Evolutionary conservation across 2,888 invertebrate species (phyloP), one percentile per base, ranked within the genome.

Genomic region (Sussaba pulchella): DNA sequence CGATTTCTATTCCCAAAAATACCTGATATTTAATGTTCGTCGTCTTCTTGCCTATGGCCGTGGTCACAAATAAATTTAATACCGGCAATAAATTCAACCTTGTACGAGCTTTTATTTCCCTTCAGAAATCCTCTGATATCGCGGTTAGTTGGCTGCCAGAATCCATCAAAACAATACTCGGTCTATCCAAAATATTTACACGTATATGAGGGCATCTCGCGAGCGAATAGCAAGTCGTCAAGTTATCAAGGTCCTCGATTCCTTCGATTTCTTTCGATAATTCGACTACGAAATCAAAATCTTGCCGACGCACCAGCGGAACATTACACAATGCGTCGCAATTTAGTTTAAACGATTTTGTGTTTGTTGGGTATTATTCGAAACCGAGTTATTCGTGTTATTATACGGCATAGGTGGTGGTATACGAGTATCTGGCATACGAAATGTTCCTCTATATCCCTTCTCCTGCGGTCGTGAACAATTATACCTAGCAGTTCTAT

Each of bases 101-200:
- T 14, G 14, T 21, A 26, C 14, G 39, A 21, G 36, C 6, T 59
- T 21, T 36, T 59, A 59, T 17, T 59, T 59, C 14, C 14, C 43
- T 47, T 2, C n/a, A 41, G 26, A 43, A 24, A 9, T 47, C 43
- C 4, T 47, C 41, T 1, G 66, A 66, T n/a, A 66, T 66, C 0
- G 66, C 66, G 0, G 66, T 66, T 3, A 66, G 21, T 19, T 61
- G 61, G 2, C 61, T 61, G 12, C 39, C 61, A 10, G 41, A 41
- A 21, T 61, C 61, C 39, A 61, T 17, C 14, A 61, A 61, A 19
- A 61, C 19, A 1, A 21, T 12, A 4, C 8, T 39, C 14, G 31
- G 41, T 41, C 21, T 21, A 10, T n/a, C 21, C 61, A 61, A 36
- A 21, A 61, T 61, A n/a, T 41, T 61, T 21, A 41, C 39, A 41